Evolutionary conservation across 1,140 invertebrate species (phyloP).

Genomic region (Pseudomyrmex pallidus): DNA sequence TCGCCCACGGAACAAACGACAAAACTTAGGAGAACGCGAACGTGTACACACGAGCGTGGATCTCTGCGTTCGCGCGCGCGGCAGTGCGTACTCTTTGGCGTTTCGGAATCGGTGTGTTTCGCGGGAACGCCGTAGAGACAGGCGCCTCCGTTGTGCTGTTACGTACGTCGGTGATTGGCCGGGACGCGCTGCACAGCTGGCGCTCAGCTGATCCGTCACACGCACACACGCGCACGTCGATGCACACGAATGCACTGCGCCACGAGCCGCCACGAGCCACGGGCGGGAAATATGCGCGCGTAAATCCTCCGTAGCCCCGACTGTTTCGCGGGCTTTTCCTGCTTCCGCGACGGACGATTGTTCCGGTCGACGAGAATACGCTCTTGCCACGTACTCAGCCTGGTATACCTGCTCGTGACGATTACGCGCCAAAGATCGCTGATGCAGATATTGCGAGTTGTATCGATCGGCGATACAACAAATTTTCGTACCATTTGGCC

Average conservation of each 20-base stretch:
- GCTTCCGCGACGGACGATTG: neutral
- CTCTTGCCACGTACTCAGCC: conserved; percentile 64
- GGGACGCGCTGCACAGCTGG: conserved; percentile 79
- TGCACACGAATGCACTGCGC: conserved; percentile 45
- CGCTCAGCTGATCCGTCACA: conserved; percentile 82
- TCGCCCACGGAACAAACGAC: neutral
- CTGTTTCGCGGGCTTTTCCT: conserved; percentile 24
- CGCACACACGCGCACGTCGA: conserved; percentile 37
- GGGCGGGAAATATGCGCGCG: conserved; percentile 81
- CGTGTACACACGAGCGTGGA: neutral
- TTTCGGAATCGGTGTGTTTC: conserved; percentile 66
- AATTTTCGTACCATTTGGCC: too few species aligned
- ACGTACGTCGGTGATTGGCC: conserved; percentile 72
- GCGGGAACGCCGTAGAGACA: conserved; percentile 73
- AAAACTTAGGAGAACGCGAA: neutral
- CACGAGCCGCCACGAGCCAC: conserved; percentile 57
- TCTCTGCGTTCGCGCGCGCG: neutral
- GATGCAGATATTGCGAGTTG: too few species aligned
- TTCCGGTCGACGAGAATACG: neutral
- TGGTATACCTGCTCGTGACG: neutral
- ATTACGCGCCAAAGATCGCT: too few species aligned
- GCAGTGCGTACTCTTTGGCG: conserved; percentile 8
- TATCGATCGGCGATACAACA: too few species aligned
- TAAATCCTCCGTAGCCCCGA: conserved; percentile 57
- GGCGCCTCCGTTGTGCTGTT: conserved; percentile 61